phyloP scores from a whole-genome alignment of 1,140 invertebrate species.

The Saccostrea echinata region DNA sequence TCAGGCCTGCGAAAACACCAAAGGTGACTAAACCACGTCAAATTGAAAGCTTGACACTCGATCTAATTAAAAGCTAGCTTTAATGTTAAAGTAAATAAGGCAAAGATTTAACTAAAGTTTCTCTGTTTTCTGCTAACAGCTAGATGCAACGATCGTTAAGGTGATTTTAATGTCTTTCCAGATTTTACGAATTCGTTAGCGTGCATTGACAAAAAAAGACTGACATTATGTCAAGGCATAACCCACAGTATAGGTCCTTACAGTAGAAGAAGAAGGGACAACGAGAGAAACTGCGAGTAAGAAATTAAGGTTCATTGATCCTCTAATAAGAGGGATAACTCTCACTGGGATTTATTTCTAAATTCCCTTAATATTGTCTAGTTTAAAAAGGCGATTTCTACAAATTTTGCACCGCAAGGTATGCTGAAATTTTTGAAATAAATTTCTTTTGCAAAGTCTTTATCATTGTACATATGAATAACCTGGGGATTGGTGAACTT shows the following conservation, averaged over 20 bases:
- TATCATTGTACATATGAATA: too few species aligned
- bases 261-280: background rate
- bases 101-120: background rate
- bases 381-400: too few species aligned
- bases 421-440: too few species aligned
- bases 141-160: background rate
- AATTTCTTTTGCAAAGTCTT: too few species aligned
- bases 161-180: background rate
- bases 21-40: background rate
- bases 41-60: background rate
- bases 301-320: background rate
- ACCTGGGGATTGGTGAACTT: too few species aligned
- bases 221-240: background rate
- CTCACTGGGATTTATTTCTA: too few species aligned
- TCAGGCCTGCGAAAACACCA: conserved; percentile 4
- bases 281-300: background rate
- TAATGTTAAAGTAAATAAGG: background rate
- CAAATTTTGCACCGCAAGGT: too few species aligned
- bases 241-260: background rate
- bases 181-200: background rate
- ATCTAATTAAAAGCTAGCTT: background rate
- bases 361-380: too few species aligned
- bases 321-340: too few species aligned
- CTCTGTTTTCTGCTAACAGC: too few species aligned
- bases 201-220: background rate